These are phyloP conservation scores for Malacoctenus gilli DNA, from an alignment of 2,797 vertebrate genomes.

Conservation along the genomic window DNA sequence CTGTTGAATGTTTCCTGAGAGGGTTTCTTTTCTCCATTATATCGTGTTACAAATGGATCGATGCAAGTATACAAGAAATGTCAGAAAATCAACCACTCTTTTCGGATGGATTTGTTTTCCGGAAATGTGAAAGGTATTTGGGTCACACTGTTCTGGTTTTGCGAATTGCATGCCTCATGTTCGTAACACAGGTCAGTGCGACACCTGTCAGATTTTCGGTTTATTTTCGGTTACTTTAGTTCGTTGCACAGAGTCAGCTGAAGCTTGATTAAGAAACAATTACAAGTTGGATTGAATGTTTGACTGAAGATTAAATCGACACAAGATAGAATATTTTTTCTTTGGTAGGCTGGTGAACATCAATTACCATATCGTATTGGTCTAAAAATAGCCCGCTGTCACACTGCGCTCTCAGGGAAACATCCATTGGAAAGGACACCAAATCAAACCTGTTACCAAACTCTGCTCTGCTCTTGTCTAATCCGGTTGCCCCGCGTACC, in stretches of 20 bases:
- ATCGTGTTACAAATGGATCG: constrained; percentile 2
- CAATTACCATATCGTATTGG: not conserved
- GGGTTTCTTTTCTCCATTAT: too few species aligned
- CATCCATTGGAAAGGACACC: constrained; percentile 41
- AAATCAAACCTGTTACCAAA: constrained; percentile 49
- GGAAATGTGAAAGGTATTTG: constrained; percentile 14
- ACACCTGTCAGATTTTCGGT: too few species aligned
- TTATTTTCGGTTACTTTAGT: too few species aligned
- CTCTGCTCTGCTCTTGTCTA: constrained; percentile 38
- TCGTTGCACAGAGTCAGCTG: too few species aligned
- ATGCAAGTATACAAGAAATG: not conserved
- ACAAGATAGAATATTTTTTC: not conserved
- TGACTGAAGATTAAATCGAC: too few species aligned
- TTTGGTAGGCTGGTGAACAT: not conserved
- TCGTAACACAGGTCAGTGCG: too few species aligned
- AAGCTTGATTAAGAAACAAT: too few species aligned
- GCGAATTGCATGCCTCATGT: not conserved
- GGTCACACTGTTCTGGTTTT: constrained; percentile 1
- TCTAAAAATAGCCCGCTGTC: constrained; percentile 17
- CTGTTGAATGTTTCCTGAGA: too few species aligned
- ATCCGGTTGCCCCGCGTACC: constrained; percentile 27
- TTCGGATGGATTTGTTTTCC: constrained; percentile 15
- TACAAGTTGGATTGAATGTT: too few species aligned
- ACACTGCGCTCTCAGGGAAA: constrained; percentile 25
- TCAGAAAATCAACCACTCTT: not conserved